Base-by-base conservation (phyloP, 2,113 vertebrate genomes). In the Columba janthina region DNA sequence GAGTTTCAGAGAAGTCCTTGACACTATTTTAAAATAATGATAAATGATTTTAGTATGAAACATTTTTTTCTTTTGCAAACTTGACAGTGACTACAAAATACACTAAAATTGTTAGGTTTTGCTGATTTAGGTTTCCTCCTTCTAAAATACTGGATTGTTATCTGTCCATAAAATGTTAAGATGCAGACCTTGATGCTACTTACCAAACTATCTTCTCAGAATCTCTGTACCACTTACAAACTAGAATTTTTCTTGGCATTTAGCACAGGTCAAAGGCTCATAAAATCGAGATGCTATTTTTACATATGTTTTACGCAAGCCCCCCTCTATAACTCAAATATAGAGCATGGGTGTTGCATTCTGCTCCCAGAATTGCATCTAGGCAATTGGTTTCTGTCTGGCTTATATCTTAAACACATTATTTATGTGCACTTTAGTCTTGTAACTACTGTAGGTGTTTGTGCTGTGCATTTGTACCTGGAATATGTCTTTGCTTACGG, bases 1-100 rank as follows among this genome's bases (percentile, higher is more conserved):
- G 83, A 87, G 34, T 89, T 92, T 32, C 26, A 85, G 69, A 78
- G 79, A 92, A 46, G 61, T 90, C 50, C 48, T 86, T 94, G 90
- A 71, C 60, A 22, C 79, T 92, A 60, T 84, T 93, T 90, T 71
- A 71, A 61, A 90, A 84, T 73, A 84, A 57, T 64, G 72, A 90
- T 67, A 74, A 94, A 94, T 90, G 60, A 9, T 2, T 73, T 88
- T 62, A 71, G 56, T 42, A 40, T 50, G 50, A 74, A 88, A 42
- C 17, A 5, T 44, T 74, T 76, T 60, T 40, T 44, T 74, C 72
- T 60, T 40, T 77, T 74, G 7, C 31, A 54, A 54, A 76, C 64
- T 80, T 77, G 88, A 36, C 54, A 80, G 46, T 48, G 60, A 51
- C 76, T 88, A 34, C 69, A 81, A 70, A 90, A 86, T 32, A 56